Percentiles rank a stretch among this genome's conserved stretches.
These are phyloP conservation scores for Archips crataeganus DNA, from an alignment of 2,888 invertebrate species.

Conservation along the genomic window DNA sequence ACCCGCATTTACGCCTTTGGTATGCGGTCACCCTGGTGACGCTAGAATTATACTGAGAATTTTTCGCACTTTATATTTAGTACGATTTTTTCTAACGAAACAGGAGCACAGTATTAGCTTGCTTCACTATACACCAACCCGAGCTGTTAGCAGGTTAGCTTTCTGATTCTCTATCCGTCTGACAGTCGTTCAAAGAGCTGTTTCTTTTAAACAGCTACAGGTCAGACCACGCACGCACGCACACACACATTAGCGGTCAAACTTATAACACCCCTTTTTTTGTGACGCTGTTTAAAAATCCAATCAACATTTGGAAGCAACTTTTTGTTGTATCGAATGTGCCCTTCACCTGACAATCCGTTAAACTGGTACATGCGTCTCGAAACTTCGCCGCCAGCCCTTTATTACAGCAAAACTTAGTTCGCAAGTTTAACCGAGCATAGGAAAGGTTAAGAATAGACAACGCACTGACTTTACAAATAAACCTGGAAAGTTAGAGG, in stretches of 20 bases:
- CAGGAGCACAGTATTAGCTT: too few species aligned
- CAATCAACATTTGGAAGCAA: background rate
- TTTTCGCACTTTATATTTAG: background rate
- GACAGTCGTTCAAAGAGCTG: too few species aligned
- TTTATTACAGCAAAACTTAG: conserved; percentile 48
- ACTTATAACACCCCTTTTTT: too few species aligned
- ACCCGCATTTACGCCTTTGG: background rate
- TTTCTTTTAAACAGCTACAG: too few species aligned
- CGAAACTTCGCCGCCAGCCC: conserved; percentile 46
- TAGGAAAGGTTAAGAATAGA: conserved; percentile 41
- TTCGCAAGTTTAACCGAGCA: conserved; percentile 52
- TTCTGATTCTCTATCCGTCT: too few species aligned
- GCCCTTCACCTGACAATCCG: conserved; percentile 12
- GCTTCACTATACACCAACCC: too few species aligned
- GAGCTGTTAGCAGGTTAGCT: too few species aligned
- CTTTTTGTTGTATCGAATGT: background rate
- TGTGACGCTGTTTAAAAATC: too few species aligned
- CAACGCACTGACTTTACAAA: conserved; percentile 34
- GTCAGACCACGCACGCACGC: too few species aligned
- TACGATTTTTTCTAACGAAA: too few species aligned
- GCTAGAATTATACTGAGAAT: conserved; percentile 6
- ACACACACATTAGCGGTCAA: too few species aligned
- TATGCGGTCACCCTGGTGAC: background rate
- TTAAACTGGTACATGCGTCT: conserved; percentile 46
- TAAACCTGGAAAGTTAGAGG: conserved; percentile 43